Conservation (phyloP, 2,113 vertebrate genomes). For the Chloebia gouldiae region DNA sequence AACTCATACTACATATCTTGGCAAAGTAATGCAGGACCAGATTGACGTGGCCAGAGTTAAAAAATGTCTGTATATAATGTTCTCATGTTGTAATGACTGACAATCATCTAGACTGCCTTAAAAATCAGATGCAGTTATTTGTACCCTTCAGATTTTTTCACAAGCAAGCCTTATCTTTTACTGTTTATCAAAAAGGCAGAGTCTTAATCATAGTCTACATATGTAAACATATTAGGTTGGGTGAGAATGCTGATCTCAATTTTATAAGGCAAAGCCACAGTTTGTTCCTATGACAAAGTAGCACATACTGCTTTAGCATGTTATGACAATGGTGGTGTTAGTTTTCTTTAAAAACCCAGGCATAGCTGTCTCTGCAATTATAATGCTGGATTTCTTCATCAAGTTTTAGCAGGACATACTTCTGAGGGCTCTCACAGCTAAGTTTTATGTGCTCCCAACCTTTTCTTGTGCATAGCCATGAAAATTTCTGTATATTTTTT, state of each 20-base stretch:
- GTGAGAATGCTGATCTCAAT: neutral
- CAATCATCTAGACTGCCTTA: neutral
- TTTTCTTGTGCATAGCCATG: neutral
- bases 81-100: neutral
- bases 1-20: neutral
- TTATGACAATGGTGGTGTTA: neutral
- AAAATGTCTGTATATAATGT: neutral
- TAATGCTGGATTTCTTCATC: neutral
- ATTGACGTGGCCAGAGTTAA: neutral
- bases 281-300: neutral
- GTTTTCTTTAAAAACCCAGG: neutral
- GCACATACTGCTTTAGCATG: neutral
- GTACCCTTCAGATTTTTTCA: neutral
- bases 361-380: neutral
- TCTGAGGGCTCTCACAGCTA: neutral
- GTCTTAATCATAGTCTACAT: neutral
- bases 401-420: neutral
- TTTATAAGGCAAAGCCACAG: neutral
- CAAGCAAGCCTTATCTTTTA: neutral
- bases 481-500: slow-evolving; percentile 58
- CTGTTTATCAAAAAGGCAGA: neutral
- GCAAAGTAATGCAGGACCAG: neutral
- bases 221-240: neutral
- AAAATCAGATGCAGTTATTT: neutral
- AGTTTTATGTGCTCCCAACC: neutral